A percentile compares a stretch with the other conserved stretches of the same genome.
phyloP scores from a whole-genome alignment of 2,113 vertebrate species.

The Asarcornis scutulata region DNA sequence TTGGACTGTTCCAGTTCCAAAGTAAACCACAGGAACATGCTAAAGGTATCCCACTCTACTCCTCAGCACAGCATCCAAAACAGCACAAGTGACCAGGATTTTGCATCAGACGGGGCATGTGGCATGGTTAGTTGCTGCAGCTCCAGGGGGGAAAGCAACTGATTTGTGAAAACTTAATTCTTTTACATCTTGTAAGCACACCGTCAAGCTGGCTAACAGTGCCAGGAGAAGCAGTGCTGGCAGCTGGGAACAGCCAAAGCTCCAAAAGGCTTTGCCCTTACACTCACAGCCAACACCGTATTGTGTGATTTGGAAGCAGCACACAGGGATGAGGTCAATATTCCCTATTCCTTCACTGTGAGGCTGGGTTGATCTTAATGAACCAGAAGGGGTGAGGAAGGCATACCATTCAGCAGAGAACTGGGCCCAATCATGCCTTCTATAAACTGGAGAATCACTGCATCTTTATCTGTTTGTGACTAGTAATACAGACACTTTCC shows the following conservation, averaged over 20 bases:
- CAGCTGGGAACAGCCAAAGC: background rate
- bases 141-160: background rate
- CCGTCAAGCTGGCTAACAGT: background rate
- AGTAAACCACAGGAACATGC: fast-evolving
- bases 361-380: background rate
- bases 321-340: background rate
- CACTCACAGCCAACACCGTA: fast-evolving
- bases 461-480: background rate
- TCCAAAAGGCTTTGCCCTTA: background rate
- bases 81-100: background rate
- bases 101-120: background rate
- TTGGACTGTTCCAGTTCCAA: background rate
- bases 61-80: background rate
- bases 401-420: background rate
- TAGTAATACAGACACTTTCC: background rate
- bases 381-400: background rate
- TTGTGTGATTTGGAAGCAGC: background rate
- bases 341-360: background rate
- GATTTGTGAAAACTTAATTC: fast-evolving
- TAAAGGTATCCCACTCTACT: background rate
- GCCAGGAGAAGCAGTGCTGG: background rate
- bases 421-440: background rate
- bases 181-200: background rate
- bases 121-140: background rate
- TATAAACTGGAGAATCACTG: background rate